Evolutionary conservation across 2,113 vertebrate genomes (phyloP).

Genomic region (Thryonomys swinderianus): DNA sequence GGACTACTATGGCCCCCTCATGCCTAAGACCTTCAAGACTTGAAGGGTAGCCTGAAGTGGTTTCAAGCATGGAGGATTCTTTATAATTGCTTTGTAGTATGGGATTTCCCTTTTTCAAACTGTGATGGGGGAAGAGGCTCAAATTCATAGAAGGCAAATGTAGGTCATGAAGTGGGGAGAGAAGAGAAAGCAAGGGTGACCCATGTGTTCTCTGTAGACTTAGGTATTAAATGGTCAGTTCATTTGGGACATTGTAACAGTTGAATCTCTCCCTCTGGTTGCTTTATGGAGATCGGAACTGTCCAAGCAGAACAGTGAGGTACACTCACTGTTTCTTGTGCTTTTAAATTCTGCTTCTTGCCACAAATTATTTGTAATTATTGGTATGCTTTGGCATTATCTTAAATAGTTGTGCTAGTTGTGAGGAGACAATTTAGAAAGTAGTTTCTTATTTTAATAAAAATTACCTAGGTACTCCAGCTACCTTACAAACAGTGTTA

Average conservation of each 20-base stretch:
- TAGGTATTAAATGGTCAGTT: neutral
- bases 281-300: neutral
- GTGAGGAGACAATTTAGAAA: slow-evolving; percentile 27
- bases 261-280: neutral
- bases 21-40: neutral
- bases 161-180: neutral
- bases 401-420: neutral
- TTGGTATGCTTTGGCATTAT: neutral
- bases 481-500: neutral
- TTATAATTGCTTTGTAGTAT: neutral
- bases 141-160: neutral
- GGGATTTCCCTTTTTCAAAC: neutral
- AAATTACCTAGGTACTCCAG: neutral
- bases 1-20: neutral
- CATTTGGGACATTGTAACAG: neutral
- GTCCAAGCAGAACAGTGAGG: neutral
- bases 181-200: neutral
- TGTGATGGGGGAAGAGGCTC: neutral
- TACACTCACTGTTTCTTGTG: neutral
- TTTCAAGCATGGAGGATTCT: neutral
- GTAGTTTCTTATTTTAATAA: neutral
- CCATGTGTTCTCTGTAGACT: neutral
- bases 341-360: neutral
- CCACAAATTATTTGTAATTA: neutral
- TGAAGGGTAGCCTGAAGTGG: neutral